These are phyloP conservation scores for Clarias batrachus DNA, from an alignment of 2,113 vertebrate genomes.

Conservation along the genomic window DNA sequence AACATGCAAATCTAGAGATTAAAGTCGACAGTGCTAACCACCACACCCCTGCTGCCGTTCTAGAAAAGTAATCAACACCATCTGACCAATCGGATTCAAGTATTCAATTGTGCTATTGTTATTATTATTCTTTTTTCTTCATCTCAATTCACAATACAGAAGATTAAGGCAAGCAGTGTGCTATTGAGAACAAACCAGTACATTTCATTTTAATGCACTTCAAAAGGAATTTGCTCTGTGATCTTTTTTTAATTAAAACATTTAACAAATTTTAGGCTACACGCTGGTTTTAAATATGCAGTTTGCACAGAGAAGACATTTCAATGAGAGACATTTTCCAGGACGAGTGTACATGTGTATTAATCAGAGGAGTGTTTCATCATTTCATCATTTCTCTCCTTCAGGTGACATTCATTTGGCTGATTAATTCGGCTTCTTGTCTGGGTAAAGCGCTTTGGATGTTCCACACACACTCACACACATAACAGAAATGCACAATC, in stretches of 20 bases:
- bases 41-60: background rate
- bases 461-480: background rate
- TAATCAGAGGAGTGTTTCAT: constrained; percentile 16
- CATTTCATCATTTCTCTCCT: constrained; percentile 14
- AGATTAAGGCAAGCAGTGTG: background rate
- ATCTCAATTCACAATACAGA: background rate
- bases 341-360: background rate
- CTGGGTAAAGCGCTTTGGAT: constrained; percentile 15
- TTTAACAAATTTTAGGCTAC: background rate
- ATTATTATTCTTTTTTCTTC: background rate
- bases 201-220: background rate
- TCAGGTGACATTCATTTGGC: constrained; percentile 36
- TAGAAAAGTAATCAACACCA: background rate
- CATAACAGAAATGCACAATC: background rate
- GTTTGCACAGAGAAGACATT: background rate
- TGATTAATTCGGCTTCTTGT: constrained; percentile 25
- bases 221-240: background rate
- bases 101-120: background rate
- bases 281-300: background rate
- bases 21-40: no score
- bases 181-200: background rate
- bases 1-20: no score
- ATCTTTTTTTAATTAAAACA: background rate
- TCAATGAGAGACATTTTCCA: background rate
- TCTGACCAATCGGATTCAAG: constrained; percentile 1